phyloP scores from a whole-genome alignment of 2,888 invertebrate species.

The Noctua fimbriata region DNA sequence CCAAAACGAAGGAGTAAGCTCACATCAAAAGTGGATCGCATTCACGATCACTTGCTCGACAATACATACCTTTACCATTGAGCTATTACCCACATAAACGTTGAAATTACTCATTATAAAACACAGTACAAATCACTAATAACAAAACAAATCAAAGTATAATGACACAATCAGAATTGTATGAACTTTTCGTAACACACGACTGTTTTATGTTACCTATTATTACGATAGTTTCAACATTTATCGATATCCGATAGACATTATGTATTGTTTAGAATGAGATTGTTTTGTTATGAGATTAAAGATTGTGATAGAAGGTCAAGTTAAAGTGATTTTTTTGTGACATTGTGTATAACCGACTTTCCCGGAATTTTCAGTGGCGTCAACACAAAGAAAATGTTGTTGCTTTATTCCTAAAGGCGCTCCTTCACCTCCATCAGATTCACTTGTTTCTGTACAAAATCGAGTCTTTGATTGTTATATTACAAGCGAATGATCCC shows the following conservation, averaged over 20 bases:
- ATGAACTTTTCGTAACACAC: constrained; percentile 31
- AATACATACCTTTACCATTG: neutral
- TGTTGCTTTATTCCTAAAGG: no score
- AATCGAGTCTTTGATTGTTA: no score
- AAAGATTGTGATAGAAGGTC: neutral
- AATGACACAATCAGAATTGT: constrained; percentile 37
- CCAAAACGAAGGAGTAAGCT: no score
- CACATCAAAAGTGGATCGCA: neutral
- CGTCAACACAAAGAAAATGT: no score
- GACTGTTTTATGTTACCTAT: constrained; percentile 14
- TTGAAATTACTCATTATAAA: constrained; percentile 9
- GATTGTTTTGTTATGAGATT: constrained; percentile 23
- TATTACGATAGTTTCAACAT: constrained; percentile 32
- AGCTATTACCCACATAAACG: constrained; percentile 3
- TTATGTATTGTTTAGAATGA: constrained; percentile 32
- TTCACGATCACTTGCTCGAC: neutral
- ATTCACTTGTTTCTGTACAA: no score
- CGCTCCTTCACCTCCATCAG: no score
- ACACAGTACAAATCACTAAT: constrained; percentile 18
- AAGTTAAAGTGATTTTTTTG: constrained; percentile 4
- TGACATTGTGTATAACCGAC: neutral
- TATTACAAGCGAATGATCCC: no score
- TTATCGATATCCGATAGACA: constrained; percentile 2
- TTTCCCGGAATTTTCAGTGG: neutral
- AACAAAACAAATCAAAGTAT: constrained; percentile 38